Base-by-base conservation (phyloP, 2,113 vertebrate genomes). In the Proterorhinus semilunaris region DNA sequence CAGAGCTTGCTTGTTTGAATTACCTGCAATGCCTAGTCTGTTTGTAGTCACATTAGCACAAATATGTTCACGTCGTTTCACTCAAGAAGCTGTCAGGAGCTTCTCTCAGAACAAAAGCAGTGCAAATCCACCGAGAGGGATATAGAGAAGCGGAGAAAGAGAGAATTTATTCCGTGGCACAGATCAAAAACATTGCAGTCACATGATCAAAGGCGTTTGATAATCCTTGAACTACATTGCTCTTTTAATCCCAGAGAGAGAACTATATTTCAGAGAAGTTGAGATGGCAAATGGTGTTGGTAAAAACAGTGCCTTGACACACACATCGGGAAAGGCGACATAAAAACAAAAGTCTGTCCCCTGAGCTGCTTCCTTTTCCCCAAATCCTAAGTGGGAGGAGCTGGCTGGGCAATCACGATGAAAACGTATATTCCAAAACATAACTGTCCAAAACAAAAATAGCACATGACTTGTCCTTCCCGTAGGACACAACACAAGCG, bases 121-220 rank as follows among this genome's bases (percentile, higher is more conserved):
- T 63, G 69, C 73, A 81, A 84, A 82, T 86, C 84, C 78, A 75
- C 65, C n/a, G 83, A 90, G 84, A 85, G 80, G 69, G 54, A 66
- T 53, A 68, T 71, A 82, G 75, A 86, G 83, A 83, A 76, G 64
- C 71, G 79, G 82, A 76, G 74, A 86, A 76, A 83, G 77, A 85
- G 80, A 81, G 78, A 85, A 80, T 85, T 76, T 85, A 86, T 83
- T 86, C 79, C 71, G 79, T 81, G 72, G 83, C 46, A 62, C 75
- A 83, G 86, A 91, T 92, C 83, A 91, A 91, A 87, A 90, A 80
- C 84, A 86, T 77, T 72, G 79, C 72, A 84, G 84, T 89, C 87
- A 92, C 88, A 88, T 92, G 89, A 92, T 91, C 85, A 90, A 90
- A 90, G 90, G 84, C 86, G 89, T 91, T 83, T 88, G 88, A 90